These are phyloP conservation scores for Drosophila neonasuta DNA, from an alignment of 2,888 invertebrate species.

Conservation along the genomic window DNA sequence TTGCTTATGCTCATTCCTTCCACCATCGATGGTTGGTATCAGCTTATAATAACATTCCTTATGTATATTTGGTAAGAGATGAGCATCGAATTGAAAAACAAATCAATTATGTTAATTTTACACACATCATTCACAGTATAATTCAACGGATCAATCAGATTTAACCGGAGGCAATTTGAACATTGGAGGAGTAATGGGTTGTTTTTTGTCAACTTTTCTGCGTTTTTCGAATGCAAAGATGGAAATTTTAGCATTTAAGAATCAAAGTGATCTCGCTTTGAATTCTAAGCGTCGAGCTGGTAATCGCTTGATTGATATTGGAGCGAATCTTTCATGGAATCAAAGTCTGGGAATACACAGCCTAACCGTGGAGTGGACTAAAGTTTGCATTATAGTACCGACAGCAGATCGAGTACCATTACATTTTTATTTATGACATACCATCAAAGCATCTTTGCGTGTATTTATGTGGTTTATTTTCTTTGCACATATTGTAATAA, in stretches of 20 bases:
- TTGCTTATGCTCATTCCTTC: too few relatives aligned
- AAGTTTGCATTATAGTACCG: constrained; percentile 11
- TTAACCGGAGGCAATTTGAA: background rate
- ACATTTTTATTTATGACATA: background rate
- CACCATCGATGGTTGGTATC: background rate
- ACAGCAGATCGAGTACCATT: background rate
- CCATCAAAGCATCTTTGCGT: background rate
- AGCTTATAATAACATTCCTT: background rate
- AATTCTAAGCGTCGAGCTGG: background rate
- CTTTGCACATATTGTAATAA: background rate
- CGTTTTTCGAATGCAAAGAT: constrained; percentile 4
- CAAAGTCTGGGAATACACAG: background rate
- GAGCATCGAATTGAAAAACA: background rate
- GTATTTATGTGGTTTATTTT: background rate
- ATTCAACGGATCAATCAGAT: constrained; percentile 10
- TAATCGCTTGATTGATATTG: constrained; percentile 6
- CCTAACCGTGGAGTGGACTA: background rate
- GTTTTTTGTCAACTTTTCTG: constrained; percentile 3
- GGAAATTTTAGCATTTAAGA: background rate
- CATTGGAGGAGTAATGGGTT: constrained; percentile 9
- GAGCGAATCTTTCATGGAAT: background rate
- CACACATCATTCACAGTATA: constrained; percentile 9
- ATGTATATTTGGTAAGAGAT: constrained; percentile 10
- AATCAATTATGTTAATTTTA: background rate
- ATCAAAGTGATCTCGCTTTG: constrained; percentile 1